Conservation (phyloP, 2,797 vertebrate genomes). For the Halcyon smyrnensis region DNA sequence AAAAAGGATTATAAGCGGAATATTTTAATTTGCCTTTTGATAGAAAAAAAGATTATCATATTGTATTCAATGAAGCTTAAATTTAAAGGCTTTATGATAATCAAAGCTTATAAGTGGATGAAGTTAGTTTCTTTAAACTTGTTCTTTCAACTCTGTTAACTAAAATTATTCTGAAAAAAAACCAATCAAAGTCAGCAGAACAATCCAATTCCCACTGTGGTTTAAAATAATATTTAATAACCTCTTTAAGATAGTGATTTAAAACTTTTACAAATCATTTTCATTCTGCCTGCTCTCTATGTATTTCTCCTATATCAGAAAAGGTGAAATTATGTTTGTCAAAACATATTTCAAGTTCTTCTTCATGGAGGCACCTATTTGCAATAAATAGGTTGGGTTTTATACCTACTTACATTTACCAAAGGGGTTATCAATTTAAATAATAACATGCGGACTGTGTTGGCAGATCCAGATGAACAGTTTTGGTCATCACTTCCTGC, state of each 20-base stretch:
- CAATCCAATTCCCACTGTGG: not conserved
- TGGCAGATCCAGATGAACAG: not conserved
- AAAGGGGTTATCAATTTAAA: not conserved
- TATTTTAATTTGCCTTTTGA: constrained; percentile 49
- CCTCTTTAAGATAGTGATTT: not conserved
- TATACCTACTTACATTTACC: not conserved
- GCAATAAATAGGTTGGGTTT: not conserved
- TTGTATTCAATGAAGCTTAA: not conserved
- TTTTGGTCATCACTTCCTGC: not conserved
- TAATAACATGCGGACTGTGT: not conserved
- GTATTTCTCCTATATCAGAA: not conserved
- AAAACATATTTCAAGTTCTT: not conserved
- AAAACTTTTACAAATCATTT: not conserved
- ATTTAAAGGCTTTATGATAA: not conserved
- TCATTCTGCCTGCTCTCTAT: not conserved
- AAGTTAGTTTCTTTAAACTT: constrained; percentile 32
- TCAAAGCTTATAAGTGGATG: constrained; percentile 1
- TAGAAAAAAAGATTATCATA: constrained; percentile 25
- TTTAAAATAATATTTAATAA: constrained; percentile 42
- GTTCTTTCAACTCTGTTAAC: constrained; percentile 24
- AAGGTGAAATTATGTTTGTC: not conserved
- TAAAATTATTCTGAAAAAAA: constrained; percentile 1
- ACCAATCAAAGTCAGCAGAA: not conserved
- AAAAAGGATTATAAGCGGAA: not conserved
- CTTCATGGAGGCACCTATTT: not conserved